A percentile compares a stretch with the other conserved stretches of the same genome.
These are phyloP conservation scores for Drosophila bipectinata DNA, from an alignment of 1,140 invertebrate species.

Conservation along the genomic window DNA sequence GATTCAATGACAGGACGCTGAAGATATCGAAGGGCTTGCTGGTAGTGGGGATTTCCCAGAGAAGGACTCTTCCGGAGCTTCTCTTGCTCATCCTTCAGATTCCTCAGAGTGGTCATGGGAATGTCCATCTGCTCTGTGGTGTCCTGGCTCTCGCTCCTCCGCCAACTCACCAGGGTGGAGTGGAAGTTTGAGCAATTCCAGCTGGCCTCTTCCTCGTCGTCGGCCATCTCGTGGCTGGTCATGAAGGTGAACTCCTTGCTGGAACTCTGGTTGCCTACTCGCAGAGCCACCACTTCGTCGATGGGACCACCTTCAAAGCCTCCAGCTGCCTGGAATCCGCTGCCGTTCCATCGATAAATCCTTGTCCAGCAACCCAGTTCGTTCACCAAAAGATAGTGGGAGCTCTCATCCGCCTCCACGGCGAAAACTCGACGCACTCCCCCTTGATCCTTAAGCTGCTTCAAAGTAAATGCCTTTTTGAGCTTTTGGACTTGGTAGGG, in stretches of 20 bases:
- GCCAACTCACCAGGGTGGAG: conserved; percentile 46
- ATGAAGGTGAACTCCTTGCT: conserved; percentile 53
- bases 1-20: conserved; percentile 40
- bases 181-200: conserved; percentile 54
- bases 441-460: conserved; percentile 21
- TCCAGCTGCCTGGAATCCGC: conserved; percentile 21
- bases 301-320: conserved; percentile 62
- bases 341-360: conserved; percentile 58
- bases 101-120: conserved; percentile 16
- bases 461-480: conserved; percentile 28
- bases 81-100: conserved; percentile 40
- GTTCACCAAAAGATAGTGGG: conserved; percentile 65
- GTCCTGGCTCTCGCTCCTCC: conserved; percentile 10
- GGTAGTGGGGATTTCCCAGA: conserved; percentile 37
- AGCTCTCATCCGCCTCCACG: conserved; percentile 11
- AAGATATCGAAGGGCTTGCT: conserved; percentile 55
- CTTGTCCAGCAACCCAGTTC: conserved; percentile 60
- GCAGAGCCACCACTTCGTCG: conserved; percentile 52
- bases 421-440: conserved; percentile 56
- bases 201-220: conserved; percentile 28
- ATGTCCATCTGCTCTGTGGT: conserved; percentile 25
- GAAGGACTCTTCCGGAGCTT: conserved; percentile 3
- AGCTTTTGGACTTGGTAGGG: conserved; percentile 58
- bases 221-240: conserved; percentile 62
- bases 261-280: conserved; percentile 10